Evolutionary conservation across 2,113 vertebrate genomes (phyloP).

Genomic region (Cyanoramphus novaezelandiae): DNA sequence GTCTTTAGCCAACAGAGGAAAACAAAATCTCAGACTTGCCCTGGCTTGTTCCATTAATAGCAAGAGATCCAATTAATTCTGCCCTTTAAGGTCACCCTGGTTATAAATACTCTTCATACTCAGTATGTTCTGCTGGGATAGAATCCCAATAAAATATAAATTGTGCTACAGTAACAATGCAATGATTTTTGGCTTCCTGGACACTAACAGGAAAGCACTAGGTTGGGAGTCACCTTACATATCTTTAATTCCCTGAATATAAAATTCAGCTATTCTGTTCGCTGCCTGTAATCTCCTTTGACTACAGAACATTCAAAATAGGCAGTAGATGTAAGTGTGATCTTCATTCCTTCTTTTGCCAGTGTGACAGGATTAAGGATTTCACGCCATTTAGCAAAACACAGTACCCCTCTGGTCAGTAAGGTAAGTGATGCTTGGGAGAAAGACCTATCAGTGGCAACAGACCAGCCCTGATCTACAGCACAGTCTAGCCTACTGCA

Average conservation of each 20-base stretch:
- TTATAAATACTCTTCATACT: not conserved
- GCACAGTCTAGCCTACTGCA: not conserved
- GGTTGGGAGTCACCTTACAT: accelerated
- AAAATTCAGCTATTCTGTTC: not conserved
- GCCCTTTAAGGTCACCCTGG: not conserved
- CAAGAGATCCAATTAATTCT: not conserved
- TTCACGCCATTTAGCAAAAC: not conserved
- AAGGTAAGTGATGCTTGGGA: not conserved
- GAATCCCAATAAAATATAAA: not conserved
- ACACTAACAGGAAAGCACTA: not conserved
- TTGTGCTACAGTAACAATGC: not conserved
- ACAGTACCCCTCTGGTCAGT: not conserved
- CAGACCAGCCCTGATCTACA: not conserved
- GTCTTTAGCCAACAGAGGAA: not conserved
- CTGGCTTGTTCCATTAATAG: not conserved
- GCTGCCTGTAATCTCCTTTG: not conserved
- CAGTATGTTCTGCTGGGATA: not conserved
- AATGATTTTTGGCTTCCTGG: not conserved
- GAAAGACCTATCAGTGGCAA: not conserved
- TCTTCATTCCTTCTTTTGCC: not conserved
- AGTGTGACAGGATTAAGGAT: not conserved
- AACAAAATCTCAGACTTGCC: not conserved
- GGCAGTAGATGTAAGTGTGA: not conserved
- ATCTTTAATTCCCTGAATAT: not conserved
- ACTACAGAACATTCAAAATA: not conserved